Evolutionary conservation across 2,113 vertebrate species (phyloP).

Genomic region (Copsychus sechellarum): DNA sequence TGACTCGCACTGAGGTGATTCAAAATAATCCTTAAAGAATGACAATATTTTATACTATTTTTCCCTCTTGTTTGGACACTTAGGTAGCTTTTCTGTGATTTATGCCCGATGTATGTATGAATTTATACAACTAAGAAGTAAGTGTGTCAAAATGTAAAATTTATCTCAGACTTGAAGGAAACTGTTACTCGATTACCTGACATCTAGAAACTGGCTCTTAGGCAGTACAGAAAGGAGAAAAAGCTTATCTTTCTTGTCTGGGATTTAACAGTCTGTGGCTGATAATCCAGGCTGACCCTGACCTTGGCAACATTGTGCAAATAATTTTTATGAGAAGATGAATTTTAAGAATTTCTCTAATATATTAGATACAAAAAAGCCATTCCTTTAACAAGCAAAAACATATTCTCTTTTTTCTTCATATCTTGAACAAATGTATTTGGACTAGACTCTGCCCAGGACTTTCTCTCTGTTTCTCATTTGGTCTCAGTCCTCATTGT

Average conservation of each 20-base stretch:
- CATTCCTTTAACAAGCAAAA: not conserved
- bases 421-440: conserved; percentile 17
- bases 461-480: not conserved
- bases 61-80: conserved; percentile 10
- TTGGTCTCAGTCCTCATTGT: not conserved
- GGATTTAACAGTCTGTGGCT: not conserved
- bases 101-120: not conserved
- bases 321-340: conserved; percentile 19
- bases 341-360: conserved; percentile 36
- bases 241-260: conserved; percentile 34
- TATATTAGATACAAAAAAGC: not conserved
- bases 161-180: conserved; percentile 12
- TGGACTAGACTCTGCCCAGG: not conserved
- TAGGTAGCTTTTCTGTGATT: conserved; percentile 17
- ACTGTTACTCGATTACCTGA: conserved; percentile 18
- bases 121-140: conserved; percentile 30
- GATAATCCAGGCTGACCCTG: conserved; percentile 55
- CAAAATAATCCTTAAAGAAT: not conserved
- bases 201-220: conserved; percentile 19
- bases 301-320: conserved; percentile 39
- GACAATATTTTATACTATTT: not conserved
- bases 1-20: not conserved
- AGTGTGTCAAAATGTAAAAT: conserved; percentile 21
- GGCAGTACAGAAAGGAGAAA: not conserved
- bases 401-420: conserved; percentile 5